These are phyloP conservation scores for Calypte anna DNA, from an alignment of 2,113 vertebrate genomes.

Conservation along the genomic window DNA sequence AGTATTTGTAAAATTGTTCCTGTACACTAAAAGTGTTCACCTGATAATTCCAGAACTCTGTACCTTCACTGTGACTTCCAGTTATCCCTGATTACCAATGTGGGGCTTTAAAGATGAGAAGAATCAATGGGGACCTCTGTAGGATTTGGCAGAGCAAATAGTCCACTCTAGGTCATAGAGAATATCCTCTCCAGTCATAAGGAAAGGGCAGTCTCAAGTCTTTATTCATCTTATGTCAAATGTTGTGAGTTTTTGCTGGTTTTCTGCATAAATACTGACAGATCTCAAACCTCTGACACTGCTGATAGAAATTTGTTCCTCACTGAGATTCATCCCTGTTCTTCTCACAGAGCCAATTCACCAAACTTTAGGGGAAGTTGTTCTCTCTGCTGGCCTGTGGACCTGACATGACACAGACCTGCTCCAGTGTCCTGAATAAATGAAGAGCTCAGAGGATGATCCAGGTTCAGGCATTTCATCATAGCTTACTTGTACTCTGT, in stretches of 20 bases:
- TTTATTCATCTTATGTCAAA: not conserved
- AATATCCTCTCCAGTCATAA: not conserved
- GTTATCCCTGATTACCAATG: not conserved
- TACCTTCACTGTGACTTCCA: not conserved
- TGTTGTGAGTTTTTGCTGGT: not conserved
- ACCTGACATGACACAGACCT: not conserved
- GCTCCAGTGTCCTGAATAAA: not conserved
- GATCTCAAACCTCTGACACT: not conserved
- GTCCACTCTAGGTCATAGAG: not conserved
- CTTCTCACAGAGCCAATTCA: not conserved
- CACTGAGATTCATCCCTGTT: not conserved
- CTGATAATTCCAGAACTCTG: not conserved
- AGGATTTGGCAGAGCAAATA: not conserved
- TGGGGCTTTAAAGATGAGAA: not conserved
- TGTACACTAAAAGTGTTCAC: not conserved
- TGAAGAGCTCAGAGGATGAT: not conserved
- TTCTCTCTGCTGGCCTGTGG: not conserved
- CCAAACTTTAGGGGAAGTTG: not conserved
- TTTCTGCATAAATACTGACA: not conserved
- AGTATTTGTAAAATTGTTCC: not conserved
- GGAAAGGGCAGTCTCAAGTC: not conserved
- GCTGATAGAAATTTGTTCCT: not conserved
- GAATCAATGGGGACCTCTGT: not conserved
- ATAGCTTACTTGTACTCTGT: not conserved
- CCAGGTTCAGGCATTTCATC: not conserved